Conservation (phyloP, 2,797 vertebrate species). For the Sebastes trivittatus region DNA sequence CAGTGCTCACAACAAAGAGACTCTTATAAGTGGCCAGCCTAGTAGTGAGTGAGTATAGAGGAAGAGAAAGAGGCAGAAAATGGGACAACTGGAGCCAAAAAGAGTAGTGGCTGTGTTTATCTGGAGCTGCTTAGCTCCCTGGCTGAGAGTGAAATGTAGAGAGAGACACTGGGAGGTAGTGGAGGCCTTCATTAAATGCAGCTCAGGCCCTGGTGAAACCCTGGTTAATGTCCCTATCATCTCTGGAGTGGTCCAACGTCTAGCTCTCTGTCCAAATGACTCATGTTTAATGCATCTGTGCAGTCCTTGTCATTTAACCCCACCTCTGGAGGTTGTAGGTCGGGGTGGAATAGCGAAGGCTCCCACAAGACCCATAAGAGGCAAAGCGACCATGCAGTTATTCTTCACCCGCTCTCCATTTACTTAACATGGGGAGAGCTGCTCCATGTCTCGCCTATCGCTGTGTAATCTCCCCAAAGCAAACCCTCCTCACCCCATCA, state of each 20-base stretch:
- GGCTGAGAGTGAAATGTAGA: constrained; percentile 64
- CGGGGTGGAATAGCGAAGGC: constrained; percentile 36
- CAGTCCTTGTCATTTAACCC: constrained; percentile 79
- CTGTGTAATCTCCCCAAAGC: constrained; percentile 56
- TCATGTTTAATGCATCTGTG: constrained; percentile 84
- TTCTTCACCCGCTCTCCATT: constrained; percentile 71
- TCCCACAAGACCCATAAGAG: constrained; percentile 58
- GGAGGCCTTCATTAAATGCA: constrained; percentile 80
- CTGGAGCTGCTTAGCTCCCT: constrained; percentile 60
- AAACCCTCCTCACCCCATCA: constrained; percentile 14
- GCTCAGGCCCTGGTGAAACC: constrained; percentile 77
- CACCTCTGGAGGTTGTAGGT: constrained; percentile 69
- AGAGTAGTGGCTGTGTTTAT: constrained; percentile 53
- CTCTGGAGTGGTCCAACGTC: constrained; percentile 73
- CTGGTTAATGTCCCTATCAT: constrained; percentile 82
- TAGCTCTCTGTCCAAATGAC: constrained; percentile 70
- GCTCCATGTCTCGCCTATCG: constrained; percentile 34
- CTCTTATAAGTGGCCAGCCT: constrained; percentile 2
- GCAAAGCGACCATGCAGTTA: constrained; percentile 58
- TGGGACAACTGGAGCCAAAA: constrained; percentile 29
- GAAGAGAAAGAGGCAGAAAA: constrained; percentile 10
- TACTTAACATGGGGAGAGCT: constrained; percentile 71
- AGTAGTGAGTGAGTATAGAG: background rate
- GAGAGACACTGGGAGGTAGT: constrained; percentile 57
- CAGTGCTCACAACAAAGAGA: background rate